Evolutionary conservation across 1,140 invertebrate species (phyloP).

Genomic region (Drosophila gunungcola): DNA sequence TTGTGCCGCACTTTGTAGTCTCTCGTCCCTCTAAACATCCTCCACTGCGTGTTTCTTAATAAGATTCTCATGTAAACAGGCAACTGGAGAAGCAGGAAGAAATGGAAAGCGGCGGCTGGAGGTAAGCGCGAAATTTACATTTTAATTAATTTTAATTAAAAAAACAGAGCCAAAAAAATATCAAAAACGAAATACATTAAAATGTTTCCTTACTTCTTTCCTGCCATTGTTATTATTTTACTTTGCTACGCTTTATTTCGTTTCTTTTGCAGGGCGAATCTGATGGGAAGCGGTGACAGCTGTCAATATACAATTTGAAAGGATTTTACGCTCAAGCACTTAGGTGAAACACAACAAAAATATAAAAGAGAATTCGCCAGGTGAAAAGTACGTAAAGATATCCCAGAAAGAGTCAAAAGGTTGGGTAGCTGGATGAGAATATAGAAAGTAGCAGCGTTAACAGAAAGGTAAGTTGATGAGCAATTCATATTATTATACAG

Average conservation of each 20-base stretch:
- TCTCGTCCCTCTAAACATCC: not conserved
- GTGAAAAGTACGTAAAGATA: conserved; percentile 23
- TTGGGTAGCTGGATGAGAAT: not conserved
- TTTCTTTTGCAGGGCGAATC: conserved; percentile 19
- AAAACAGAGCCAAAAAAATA: conserved; percentile 39
- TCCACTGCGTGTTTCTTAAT: conserved; percentile 47
- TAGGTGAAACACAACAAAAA: not conserved
- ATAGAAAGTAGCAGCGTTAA: no score
- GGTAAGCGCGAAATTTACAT: conserved; percentile 62
- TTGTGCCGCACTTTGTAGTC: conserved; percentile 41
- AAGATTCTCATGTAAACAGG: conserved; percentile 53
- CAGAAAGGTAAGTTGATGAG: not conserved
- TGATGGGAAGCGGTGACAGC: conserved; percentile 48
- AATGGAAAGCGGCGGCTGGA: not conserved
- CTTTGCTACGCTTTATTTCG: conserved; percentile 17
- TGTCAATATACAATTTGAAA: conserved; percentile 76
- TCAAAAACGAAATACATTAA: conserved; percentile 65
- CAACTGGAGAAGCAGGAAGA: conserved; percentile 19
- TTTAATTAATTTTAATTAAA: conserved; percentile 83
- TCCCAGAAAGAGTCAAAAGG: conserved; percentile 6
- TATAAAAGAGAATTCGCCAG: conserved; percentile 27
- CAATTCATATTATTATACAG: not conserved
- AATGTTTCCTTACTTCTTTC: conserved; percentile 39
- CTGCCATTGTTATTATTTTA: conserved; percentile 12
- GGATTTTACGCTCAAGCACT: conserved; percentile 40